Conservation (phyloP, 2,113 vertebrate species). For the Vidua macroura region DNA sequence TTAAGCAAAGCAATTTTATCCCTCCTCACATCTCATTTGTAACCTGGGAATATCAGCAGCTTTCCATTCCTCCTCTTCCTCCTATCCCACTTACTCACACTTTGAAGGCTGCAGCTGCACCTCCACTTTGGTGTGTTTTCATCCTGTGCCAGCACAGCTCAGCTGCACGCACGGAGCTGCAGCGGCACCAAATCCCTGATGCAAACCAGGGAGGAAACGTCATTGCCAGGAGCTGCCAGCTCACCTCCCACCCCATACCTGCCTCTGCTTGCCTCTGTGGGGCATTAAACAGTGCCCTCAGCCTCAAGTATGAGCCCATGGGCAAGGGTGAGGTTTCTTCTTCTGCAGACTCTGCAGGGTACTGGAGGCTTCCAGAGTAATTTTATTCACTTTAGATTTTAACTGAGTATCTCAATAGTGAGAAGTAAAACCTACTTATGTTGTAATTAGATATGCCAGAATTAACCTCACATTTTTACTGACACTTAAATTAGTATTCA, state of each 20-base stretch:
- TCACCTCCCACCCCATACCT: rapidly evolving
- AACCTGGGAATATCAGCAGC: background rate
- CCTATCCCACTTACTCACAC: background rate
- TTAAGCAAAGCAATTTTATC: background rate
- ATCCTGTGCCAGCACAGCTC: background rate
- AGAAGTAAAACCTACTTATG: background rate
- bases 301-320: rapidly evolving
- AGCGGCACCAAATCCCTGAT: background rate
- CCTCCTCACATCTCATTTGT: background rate
- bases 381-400: background rate
- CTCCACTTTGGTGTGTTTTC: background rate
- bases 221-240: background rate
- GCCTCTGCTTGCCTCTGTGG: background rate
- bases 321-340: background rate
- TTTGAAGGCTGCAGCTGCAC: background rate
- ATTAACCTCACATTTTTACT: background rate
- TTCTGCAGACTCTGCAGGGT: background rate
- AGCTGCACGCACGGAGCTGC: rapidly evolving
- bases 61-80: background rate
- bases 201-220: rapidly evolving
- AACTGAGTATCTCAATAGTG: background rate
- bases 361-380: background rate
- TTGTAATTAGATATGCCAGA: background rate
- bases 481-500: background rate
- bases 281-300: rapidly evolving